Evolutionary conservation across 2,797 vertebrate genomes (phyloP), one percentile per base, ranked within the genome.

Genomic region (Dallia pectoralis): DNA sequence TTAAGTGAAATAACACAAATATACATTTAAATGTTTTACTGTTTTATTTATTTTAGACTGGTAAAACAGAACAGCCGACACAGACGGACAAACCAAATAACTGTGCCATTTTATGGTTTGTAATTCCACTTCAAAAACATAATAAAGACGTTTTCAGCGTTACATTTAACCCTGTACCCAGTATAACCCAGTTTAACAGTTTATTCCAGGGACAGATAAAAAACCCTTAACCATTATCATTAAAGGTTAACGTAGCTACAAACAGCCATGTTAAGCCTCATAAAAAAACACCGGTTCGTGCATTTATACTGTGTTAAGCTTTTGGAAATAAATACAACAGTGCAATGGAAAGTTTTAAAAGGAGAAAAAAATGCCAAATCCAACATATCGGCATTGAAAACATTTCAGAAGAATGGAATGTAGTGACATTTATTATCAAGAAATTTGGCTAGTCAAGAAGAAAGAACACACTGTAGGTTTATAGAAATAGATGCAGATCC

Each of bases 241-340:
- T 66, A 75, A n/a, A 29, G 63, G 47, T 74, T 27, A 73, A 19
- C 4, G 29, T 73, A 62, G 62, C 61, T 74, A 27, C 71, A 71
- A 76, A n/a, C 32, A 67, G 25, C 64, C 71, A 59, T 56, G 56
- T 53, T 27, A 75, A 71, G 74, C 71, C 63, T 75, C 59, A 44
- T 56, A 51, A 33, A 51, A 61, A 77, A 29, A 75, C 78, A 79
- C 63, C 62, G 61, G 40, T 62, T 68, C 48, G 18, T 16, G 47
- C 14, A 40, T 72, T 67, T 68, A 49, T 68, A 32, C 8, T 44
- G 27, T 67, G 75, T 72, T 79, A 56, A 61, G 69, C 69, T 69
- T 63, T 69, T 79, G 79, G 14, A 83, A 81, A 86, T 88, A 87
- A 88, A 89, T 87, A 87, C 48, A 59, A 84, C 14, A 71, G 67